A percentile compares a stretch with the other conserved stretches of the same genome.
These are phyloP conservation scores for Sibirionetta formosa DNA, from an alignment of 2,797 vertebrate genomes.

Conservation along the genomic window DNA sequence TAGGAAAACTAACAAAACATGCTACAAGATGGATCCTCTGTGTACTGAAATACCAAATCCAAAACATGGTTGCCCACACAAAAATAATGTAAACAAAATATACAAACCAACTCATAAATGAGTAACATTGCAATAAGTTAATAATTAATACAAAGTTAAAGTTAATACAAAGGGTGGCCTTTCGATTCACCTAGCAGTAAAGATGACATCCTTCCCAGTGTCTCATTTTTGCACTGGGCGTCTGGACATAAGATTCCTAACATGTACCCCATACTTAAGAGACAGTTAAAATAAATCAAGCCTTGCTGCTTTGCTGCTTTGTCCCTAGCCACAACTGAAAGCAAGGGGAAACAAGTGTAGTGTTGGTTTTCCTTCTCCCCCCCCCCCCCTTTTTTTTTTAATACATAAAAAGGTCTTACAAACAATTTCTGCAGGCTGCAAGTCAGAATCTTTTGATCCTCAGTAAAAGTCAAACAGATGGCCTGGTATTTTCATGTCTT, in stretches of 20 bases:
- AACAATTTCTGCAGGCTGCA: neutral
- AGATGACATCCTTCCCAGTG: neutral
- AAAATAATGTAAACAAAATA: neutral
- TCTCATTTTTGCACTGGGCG: neutral
- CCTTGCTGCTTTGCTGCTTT: neutral
- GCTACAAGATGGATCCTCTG: neutral
- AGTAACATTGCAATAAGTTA: neutral
- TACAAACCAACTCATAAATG: neutral
- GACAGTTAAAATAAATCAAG: neutral
- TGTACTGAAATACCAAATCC: neutral
- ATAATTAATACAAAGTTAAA: neutral
- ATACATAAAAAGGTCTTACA: conserved; percentile 3
- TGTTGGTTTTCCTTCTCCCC: neutral
- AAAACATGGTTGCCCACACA: neutral
- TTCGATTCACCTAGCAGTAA: neutral
- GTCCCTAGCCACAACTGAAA: neutral
- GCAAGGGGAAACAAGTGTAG: neutral
- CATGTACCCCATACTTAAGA: neutral
- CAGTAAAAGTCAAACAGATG: neutral
- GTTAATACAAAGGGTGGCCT: neutral
- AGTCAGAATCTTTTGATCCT: conserved; percentile 37
- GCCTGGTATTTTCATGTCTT: accelerated
- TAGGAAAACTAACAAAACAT: neutral
- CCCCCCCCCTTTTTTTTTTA: neutral
- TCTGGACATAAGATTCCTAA: neutral